These are phyloP conservation scores for Hemistola chrysoprasaria DNA, from an alignment of 2,888 invertebrate genomes.

Conservation along the genomic window DNA sequence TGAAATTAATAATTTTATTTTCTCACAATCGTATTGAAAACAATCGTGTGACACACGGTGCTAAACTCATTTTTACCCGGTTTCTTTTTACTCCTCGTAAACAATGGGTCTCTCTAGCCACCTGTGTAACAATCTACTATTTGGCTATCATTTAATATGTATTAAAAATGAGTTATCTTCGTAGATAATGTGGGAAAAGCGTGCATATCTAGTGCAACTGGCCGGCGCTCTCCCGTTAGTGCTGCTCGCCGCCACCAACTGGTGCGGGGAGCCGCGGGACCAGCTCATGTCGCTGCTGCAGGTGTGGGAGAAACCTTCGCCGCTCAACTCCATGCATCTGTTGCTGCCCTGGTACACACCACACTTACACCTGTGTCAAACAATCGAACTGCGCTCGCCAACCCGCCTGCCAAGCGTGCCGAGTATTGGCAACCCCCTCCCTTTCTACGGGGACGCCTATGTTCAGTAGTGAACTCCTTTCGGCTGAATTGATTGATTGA, in stretches of 20 bases:
- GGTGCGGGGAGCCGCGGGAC: constrained; percentile 94
- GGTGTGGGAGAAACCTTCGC: constrained; percentile 93
- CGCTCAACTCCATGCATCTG: constrained; percentile 95
- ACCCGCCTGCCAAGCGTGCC: no score
- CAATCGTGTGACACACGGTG: no score
- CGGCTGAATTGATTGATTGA: no score
- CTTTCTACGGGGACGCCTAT: no score
- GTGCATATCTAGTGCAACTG: constrained; percentile 92
- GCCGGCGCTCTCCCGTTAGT: constrained; percentile 94
- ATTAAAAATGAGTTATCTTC: background rate
- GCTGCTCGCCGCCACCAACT: constrained; percentile 92
- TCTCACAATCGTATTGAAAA: no score
- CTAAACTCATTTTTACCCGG: no score
- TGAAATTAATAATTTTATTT: no score
- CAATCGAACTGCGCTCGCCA: background rate
- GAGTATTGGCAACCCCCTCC: no score
- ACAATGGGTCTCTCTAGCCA: no score
- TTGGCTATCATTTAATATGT: background rate
- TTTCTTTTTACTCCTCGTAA: no score
- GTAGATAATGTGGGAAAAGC: constrained; percentile 95
- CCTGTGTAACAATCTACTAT: no score
- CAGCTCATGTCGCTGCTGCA: constrained; percentile 94
- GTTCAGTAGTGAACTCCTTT: no score
- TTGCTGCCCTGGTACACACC: constrained; percentile 96
- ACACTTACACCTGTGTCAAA: constrained; percentile 17